Conservation (phyloP, 2,888 invertebrate genomes). For the Mycalesis mineus region DNA sequence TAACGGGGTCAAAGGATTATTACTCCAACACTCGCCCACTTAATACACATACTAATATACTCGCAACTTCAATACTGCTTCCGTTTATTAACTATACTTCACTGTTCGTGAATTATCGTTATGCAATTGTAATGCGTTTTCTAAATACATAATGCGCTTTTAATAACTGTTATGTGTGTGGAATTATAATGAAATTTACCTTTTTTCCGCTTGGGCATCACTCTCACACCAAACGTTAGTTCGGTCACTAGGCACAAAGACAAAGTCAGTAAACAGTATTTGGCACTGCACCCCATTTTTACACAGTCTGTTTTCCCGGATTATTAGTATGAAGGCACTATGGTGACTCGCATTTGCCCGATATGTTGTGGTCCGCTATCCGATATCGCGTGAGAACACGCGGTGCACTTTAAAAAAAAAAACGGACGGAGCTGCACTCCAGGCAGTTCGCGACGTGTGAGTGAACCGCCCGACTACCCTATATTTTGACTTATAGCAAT, state of each 20-base stretch:
- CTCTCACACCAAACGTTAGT: conserved; percentile 75
- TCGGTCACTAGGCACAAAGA: conserved; percentile 74
- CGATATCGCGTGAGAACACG: conserved; percentile 44
- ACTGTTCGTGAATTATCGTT: conserved; percentile 1
- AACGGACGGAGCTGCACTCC: conserved; percentile 34
- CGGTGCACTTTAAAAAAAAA: conserved; percentile 34
- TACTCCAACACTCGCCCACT: conserved; percentile 19
- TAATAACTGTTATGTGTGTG: not conserved
- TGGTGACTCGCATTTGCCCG: conserved; percentile 55
- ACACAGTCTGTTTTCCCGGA: conserved; percentile 47
- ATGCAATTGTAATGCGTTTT: conserved; percentile 8
- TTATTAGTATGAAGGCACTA: conserved; percentile 48
- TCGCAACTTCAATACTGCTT: not conserved
- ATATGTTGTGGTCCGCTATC: conserved; percentile 43
- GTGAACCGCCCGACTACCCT: conserved; percentile 78
- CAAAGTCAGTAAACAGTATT: conserved; percentile 71
- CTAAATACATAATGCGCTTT: conserved; percentile 2
- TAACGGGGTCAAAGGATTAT: conserved; percentile 28
- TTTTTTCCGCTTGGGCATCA: conserved; percentile 77
- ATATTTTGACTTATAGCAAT: conserved; percentile 81
- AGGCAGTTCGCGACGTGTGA: conserved; percentile 53
- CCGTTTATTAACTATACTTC: conserved; percentile 7
- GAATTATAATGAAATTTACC: conserved; percentile 51
- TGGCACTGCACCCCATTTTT: conserved; percentile 72
- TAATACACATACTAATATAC: conserved; percentile 2